A percentile compares a stretch with the other conserved stretches of the same genome.
These are phyloP conservation scores for Mesocricetus auratus DNA, from an alignment of 2,113 vertebrate genomes.

Conservation along the genomic window DNA sequence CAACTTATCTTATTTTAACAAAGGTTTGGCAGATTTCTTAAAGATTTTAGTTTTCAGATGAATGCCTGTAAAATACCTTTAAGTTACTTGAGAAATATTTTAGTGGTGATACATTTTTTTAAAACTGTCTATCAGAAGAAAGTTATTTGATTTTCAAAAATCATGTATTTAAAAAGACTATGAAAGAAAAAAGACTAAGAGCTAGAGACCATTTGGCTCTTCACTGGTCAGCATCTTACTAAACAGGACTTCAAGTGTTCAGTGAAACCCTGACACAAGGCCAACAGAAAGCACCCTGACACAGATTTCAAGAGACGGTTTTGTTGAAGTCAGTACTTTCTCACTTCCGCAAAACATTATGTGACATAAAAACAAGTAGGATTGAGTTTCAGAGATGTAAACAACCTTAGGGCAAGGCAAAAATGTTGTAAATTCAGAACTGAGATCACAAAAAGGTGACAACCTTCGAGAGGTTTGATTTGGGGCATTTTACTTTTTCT, in stretches of 20 bases:
- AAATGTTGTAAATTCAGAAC: constrained; percentile 5
- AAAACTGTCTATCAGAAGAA: constrained; percentile 16
- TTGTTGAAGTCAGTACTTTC: constrained; percentile 44
- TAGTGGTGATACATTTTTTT: background rate
- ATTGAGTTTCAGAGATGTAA: background rate
- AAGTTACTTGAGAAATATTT: background rate
- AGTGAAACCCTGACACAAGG: constrained; percentile 5
- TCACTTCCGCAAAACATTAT: constrained; percentile 49
- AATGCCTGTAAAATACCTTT: constrained; percentile 31
- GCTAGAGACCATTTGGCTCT: background rate
- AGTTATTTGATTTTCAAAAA: constrained; percentile 53
- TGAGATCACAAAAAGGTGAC: constrained; percentile 3
- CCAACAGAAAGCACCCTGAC: background rate
- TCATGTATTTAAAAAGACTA: background rate
- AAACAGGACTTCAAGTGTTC: constrained; percentile 27
- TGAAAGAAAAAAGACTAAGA: background rate
- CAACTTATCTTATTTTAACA: background rate
- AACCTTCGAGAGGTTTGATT: background rate
- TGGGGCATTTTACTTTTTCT: background rate
- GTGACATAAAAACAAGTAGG: constrained; percentile 49
- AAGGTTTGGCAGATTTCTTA: background rate
- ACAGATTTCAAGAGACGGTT: constrained; percentile 41
- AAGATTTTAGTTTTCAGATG: background rate
- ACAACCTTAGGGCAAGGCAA: background rate
- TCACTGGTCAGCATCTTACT: constrained; percentile 6